These are phyloP conservation scores for Hanleya hanleyi DNA, from an alignment of 2,888 invertebrate species.

Conservation along the genomic window DNA sequence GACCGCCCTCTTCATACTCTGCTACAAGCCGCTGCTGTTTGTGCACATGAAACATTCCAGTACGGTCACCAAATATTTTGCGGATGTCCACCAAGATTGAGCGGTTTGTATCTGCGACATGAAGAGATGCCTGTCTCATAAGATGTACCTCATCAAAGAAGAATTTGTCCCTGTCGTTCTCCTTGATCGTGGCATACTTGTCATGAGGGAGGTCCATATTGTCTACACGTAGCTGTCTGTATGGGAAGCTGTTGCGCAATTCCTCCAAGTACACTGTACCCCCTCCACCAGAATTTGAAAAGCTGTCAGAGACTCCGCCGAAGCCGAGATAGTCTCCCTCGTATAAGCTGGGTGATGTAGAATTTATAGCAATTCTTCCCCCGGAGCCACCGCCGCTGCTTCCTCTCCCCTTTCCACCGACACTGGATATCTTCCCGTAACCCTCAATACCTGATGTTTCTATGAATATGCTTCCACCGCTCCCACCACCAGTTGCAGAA, in stretches of 20 bases:
- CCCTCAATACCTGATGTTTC: slow-evolving; percentile 48
- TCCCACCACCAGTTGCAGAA: slow-evolving; percentile 50
- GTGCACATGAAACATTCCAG: slow-evolving; percentile 51
- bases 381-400: slow-evolving; percentile 51
- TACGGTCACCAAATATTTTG: slow-evolving; percentile 46
- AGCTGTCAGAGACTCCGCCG: slow-evolving; percentile 43
- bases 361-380: slow-evolving; percentile 49
- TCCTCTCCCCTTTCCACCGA: slow-evolving; percentile 44
- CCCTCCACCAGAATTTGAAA: slow-evolving; percentile 41
- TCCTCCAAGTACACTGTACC: slow-evolving; percentile 58
- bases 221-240: slow-evolving; percentile 47
- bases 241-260: slow-evolving; percentile 35
- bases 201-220: slow-evolving; percentile 45
- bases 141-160: slow-evolving; percentile 56
- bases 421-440: slow-evolving; percentile 46
- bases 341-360: slow-evolving; percentile 39
- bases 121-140: slow-evolving; percentile 45
- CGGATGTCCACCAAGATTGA: slow-evolving; percentile 38
- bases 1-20: slow-evolving; percentile 45
- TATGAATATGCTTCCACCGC: slow-evolving; percentile 57
- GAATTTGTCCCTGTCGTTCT: slow-evolving; percentile 30
- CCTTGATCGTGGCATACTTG: slow-evolving; percentile 52
- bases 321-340: slow-evolving; percentile 44
- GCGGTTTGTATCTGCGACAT: slow-evolving; percentile 36
- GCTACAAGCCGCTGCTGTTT: slow-evolving; percentile 39